phyloP scores from a whole-genome alignment of 2,888 invertebrate species.

The Dasysyrphus albostriatus region DNA sequence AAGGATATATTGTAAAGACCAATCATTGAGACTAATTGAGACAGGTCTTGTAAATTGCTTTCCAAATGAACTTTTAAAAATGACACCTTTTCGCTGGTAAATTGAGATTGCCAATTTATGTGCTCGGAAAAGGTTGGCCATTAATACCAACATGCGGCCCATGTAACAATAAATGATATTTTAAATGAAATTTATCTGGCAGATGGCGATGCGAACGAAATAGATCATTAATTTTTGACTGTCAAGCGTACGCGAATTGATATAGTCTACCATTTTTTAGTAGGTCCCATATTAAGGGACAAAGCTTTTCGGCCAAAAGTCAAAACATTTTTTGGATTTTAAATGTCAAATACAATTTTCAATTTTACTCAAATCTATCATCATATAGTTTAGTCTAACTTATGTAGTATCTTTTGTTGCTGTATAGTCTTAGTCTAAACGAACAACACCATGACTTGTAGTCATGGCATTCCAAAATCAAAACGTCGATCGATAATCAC shows the following conservation, averaged over 20 bases:
- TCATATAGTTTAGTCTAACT: background rate
- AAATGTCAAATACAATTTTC: conserved; percentile 64
- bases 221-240: conserved; percentile 26
- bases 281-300: background rate
- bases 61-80: conserved; percentile 38
- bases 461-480: conserved; percentile 33
- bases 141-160: background rate
- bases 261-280: background rate
- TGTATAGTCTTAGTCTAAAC: background rate
- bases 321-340: conserved; percentile 51
- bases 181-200: conserved; percentile 12
- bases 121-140: conserved; percentile 3
- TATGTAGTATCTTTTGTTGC: background rate
- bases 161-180: conserved; percentile 3
- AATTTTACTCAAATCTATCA: conserved; percentile 49
- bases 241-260: background rate
- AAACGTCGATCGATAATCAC: conserved; percentile 68
- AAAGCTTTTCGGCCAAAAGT: conserved; percentile 10
- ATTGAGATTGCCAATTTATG: conserved; percentile 30
- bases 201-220: conserved; percentile 23
- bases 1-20: background rate
- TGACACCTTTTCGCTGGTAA: conserved; percentile 42
- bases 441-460: background rate
- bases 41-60: conserved; percentile 50
- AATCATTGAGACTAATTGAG: conserved; percentile 41